Evolutionary conservation across 2,888 invertebrate species (phyloP).

Genomic region (Coenonympha glycerion): DNA sequence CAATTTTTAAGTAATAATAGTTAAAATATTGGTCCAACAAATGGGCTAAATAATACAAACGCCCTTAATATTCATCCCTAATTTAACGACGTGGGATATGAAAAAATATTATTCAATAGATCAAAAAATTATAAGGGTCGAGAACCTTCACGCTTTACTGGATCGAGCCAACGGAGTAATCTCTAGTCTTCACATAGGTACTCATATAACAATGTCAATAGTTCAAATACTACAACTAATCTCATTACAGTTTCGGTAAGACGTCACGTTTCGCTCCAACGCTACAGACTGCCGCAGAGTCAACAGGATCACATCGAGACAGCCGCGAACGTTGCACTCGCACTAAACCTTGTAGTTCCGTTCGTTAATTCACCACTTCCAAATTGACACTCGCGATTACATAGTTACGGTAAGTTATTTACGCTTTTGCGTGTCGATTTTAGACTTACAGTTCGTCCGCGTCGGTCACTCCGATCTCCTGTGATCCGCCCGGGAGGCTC

Average conservation of each 20-base stretch:
- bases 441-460: constrained; percentile 58
- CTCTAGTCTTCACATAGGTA: constrained; percentile 69
- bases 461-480: constrained; percentile 67
- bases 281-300: constrained; percentile 53
- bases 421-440: constrained; percentile 49
- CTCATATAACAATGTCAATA: constrained; percentile 75
- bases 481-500: constrained; percentile 58
- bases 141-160: constrained; percentile 65
- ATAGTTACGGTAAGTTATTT: constrained; percentile 41
- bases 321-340: constrained; percentile 58
- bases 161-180: constrained; percentile 68
- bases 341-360: constrained; percentile 52
- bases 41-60: constrained; percentile 77
- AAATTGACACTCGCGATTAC: constrained; percentile 63
- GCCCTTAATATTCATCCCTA: constrained; percentile 77
- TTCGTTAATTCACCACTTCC: constrained; percentile 53
- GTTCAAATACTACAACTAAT: constrained; percentile 75
- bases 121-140: constrained; percentile 74
- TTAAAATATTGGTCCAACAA: constrained; percentile 77
- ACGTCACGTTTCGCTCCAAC: constrained; percentile 66
- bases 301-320: constrained; percentile 68
- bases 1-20: constrained; percentile 77
- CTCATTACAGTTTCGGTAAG: constrained; percentile 73
- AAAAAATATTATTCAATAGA: constrained; percentile 76
- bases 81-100: constrained; percentile 76